phyloP scores from a whole-genome alignment of 1,140 invertebrate species.

The Euglossa dilemma region DNA sequence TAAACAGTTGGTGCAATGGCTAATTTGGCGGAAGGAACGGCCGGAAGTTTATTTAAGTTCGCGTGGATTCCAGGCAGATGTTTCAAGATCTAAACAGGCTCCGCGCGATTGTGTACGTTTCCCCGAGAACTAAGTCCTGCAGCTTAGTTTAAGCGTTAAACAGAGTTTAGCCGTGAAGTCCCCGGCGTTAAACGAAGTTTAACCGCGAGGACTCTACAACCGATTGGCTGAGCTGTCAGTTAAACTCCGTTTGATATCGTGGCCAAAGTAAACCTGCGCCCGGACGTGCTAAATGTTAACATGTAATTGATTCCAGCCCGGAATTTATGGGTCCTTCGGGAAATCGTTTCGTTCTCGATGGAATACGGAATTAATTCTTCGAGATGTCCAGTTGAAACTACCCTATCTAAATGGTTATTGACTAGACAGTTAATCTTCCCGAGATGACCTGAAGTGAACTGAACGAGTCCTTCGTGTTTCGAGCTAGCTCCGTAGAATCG shows the following conservation, averaged over 20 bases:
- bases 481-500: too few species aligned
- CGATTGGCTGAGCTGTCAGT: slow-evolving; percentile 36
- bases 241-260: slow-evolving; percentile 29
- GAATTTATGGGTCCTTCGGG: slow-evolving; percentile 4
- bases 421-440: too few species aligned
- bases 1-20: neutral
- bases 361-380: neutral
- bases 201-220: neutral
- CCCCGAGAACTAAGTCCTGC: slow-evolving; percentile 25
- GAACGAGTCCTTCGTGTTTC: too few species aligned
- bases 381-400: neutral
- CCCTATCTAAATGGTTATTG: neutral
- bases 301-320: slow-evolving; percentile 5
- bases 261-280: neutral
- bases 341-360: neutral
- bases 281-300: neutral
- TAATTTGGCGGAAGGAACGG: slow-evolving; percentile 5
- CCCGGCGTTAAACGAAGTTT: slow-evolving; percentile 36
- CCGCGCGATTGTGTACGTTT: slow-evolving; percentile 27
- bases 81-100: slow-evolving; percentile 37
- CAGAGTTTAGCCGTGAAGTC: slow-evolving; percentile 24
- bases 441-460: too few species aligned
- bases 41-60: slow-evolving; percentile 1
- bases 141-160: slow-evolving; percentile 33
- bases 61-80: slow-evolving; percentile 31